These are phyloP conservation scores for Apodemus sylvaticus DNA, from an alignment of 2,113 vertebrate genomes.

Conservation along the genomic window DNA sequence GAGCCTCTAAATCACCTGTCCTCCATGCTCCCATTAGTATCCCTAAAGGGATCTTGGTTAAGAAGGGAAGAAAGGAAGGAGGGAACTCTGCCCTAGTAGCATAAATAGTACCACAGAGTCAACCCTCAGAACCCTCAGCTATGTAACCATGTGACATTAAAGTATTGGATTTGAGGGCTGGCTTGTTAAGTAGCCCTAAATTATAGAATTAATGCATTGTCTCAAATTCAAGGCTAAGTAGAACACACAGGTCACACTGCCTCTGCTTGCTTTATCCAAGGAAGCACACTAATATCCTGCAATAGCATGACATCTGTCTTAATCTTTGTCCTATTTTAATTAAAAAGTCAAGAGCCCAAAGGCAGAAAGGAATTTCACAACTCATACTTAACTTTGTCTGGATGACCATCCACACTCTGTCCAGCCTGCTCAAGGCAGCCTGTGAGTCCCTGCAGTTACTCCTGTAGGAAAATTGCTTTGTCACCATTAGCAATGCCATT, in stretches of 20 bases:
- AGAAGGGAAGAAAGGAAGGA: neutral
- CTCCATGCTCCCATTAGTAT: no score
- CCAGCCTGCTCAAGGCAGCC: neutral
- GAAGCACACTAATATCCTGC: neutral
- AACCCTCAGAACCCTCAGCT: neutral
- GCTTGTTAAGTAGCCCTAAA: neutral
- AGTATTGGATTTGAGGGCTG: no score
- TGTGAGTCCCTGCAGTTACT: neutral
- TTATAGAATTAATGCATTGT: neutral
- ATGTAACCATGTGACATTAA: neutral
- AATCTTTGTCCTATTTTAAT: neutral
- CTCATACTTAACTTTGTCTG: neutral
- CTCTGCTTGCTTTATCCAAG: neutral
- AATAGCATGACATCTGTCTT: no score
- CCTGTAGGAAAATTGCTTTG: neutral
- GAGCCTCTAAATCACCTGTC: no score
- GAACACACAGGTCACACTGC: neutral
- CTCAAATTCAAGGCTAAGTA: neutral
- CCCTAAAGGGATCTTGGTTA: no score
- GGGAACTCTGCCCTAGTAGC: no score
- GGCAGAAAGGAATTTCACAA: neutral
- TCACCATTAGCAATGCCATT: neutral
- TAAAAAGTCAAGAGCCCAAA: neutral
- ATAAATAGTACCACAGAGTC: no score
- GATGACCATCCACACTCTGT: no score